Evolutionary conservation across 1,140 invertebrate genomes (phyloP), one percentile per base, ranked within the genome.

Genomic region (Sinonovacula constricta): DNA sequence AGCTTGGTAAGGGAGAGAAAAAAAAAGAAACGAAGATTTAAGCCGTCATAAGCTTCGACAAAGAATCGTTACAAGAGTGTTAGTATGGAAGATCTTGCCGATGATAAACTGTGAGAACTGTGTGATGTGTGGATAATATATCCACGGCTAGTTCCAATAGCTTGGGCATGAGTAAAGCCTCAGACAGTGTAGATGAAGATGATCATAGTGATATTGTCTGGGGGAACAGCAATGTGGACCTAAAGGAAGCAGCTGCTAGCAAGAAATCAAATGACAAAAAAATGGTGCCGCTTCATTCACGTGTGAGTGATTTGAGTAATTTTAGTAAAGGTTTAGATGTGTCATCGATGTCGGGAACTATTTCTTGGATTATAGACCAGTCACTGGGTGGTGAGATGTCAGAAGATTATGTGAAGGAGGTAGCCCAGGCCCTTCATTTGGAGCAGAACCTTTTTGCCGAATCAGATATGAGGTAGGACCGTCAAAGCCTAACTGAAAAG

Each of bases 21-120:
- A 63, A n/a, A 62, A 34, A 51, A 39, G 0, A 78, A 74, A 45
- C 24, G 68, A 15, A 30, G 51, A 26, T 66, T 51, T 24, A 53
- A 56, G 22, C 51, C 36, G 24, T 62, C 59, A 15, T 28, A 45
- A 30, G 34, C 45, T 14, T 7, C 39, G 24, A n/a, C 26, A 15
- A 4, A 31, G 2, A 56, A n/a, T 36, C 31, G 60, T 45, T 3
- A 34, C 5, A 66, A 54, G 15, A 84, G 83, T 72, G 54, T 84
- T 53, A 79, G 81, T 36, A 77, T 84, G 79, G 83, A 84, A 39
- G 83, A 84, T 54, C 60, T 84, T 22, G 62, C 51, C 7, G 30
- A 84, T 77, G 79, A 82, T 30, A 79, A 80, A 34, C 72, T 82
- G 15, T 68, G 76, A 60, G 51, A 39, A 26, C 62, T 84, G 7